These are phyloP conservation scores for Mystacornis crossleyi DNA, from an alignment of 2,113 vertebrate species.

Conservation along the genomic window DNA sequence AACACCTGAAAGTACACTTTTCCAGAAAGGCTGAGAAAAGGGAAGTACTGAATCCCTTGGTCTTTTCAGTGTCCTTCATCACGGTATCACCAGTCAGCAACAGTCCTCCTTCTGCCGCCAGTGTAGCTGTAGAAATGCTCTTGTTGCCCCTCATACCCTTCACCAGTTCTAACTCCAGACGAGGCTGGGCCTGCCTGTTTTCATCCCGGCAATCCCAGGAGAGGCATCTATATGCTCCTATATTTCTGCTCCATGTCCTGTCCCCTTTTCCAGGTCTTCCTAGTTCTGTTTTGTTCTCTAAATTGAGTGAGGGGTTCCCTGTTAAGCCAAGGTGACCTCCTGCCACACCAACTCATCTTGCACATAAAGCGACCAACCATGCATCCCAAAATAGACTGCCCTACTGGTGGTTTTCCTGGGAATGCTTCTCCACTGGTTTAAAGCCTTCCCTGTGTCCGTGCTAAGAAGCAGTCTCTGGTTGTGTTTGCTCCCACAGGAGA, in stretches of 20 bases:
- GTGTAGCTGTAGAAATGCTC: not conserved
- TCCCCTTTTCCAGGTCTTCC: not conserved
- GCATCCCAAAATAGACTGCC: not conserved
- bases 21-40: not conserved
- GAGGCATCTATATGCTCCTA: not conserved
- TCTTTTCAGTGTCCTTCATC: not conserved
- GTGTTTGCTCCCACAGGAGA: not conserved
- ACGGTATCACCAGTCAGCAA: not conserved
- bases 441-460: not conserved
- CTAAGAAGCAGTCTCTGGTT: not conserved
- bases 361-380: fast-evolving
- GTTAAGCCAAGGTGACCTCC: not conserved
- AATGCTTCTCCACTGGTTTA: not conserved
- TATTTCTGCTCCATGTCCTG: not conserved
- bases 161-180: not conserved
- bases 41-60: not conserved
- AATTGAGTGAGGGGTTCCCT: not conserved
- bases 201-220: not conserved
- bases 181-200: not conserved
- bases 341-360: not conserved
- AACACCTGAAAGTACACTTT: not conserved
- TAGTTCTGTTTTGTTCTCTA: not conserved
- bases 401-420: not conserved
- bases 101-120: not conserved
- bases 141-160: not conserved